Base-by-base conservation (phyloP, 2,888 invertebrate genomes). In the Sialis fuliginosa region DNA sequence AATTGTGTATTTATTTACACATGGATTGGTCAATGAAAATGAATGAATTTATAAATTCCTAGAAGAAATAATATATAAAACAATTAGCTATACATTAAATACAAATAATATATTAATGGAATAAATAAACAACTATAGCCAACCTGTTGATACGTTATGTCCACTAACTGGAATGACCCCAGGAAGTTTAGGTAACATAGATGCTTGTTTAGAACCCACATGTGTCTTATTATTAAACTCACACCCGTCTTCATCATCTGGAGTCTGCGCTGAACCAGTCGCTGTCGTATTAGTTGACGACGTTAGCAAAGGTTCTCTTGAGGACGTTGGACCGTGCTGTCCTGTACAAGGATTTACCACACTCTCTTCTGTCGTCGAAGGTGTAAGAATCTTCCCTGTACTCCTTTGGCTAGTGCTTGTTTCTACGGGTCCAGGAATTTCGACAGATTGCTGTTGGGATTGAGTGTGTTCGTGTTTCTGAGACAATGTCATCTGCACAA, bases 91-190 rank as follows among this genome's bases (percentile, higher is more conserved):
- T 22, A 22, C 4, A 8, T 44, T 30, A 43, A 9, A 33, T 12
- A 44, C 31, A 34, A 33, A 39, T 49, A 41, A 55, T 64, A 22
- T 22, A 22, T 22, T 22, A 22, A 22, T 22, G 22, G 22, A 22
- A 22, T 22, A 22, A 22, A 22, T 22, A 22, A 22, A 22, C 22
- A 22, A 22, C 22, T 61, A 77, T 52, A 77, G 75, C 82, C 81
- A 81, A 54, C 81, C 81, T 44, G 78, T 70, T 51, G 79, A 75
- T 58, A 75, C 74, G 62, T 77, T 79, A 65, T 81, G 81, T 1
- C 81, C 81, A 63, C 79, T 77, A 56, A 82, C 71, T 54, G 81
- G 81, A 60, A 82, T 81, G 52, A 83, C 78, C 52, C 81, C 81
- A 10, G 81, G 77, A 56, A 82, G 68, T 60, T 78, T 75, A 53